Percentiles rank a stretch among this genome's conserved stretches.
phyloP scores from a whole-genome alignment of 2,888 invertebrate genomes.

The Athetis lepigone region DNA sequence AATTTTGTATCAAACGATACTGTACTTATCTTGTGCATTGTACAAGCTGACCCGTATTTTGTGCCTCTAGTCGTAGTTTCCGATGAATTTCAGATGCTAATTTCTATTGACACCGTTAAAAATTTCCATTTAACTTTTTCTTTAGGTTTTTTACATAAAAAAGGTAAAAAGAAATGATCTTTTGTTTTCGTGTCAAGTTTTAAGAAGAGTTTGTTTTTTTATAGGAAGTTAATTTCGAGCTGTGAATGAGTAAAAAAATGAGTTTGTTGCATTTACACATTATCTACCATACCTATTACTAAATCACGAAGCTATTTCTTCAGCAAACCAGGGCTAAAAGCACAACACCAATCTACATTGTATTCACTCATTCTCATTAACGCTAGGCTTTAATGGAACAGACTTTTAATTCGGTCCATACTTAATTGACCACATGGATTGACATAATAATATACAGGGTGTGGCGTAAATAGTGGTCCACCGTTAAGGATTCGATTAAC shows the following conservation, averaged over 20 bases:
- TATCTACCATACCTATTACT: conserved; percentile 49
- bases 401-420: conserved; percentile 81
- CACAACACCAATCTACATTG: conserved; percentile 71
- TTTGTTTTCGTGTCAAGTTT: conserved; percentile 13
- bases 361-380: conserved; percentile 73
- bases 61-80: conserved; percentile 61
- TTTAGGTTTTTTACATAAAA: conserved; percentile 21
- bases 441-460: no score
- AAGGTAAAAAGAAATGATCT: conserved; percentile 37
- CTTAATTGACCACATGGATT: conserved; percentile 88
- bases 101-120: conserved; percentile 21
- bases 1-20: conserved; percentile 38
- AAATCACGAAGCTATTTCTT: conserved; percentile 49
- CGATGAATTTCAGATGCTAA: conserved; percentile 34
- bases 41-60: conserved; percentile 48
- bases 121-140: conserved; percentile 48
- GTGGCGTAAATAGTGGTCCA: no score
- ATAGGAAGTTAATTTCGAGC: conserved; percentile 16
- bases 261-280: conserved; percentile 21
- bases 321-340: conserved; percentile 71
- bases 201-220: conserved; percentile 3
- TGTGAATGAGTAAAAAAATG: conserved; percentile 26
- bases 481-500: no score
- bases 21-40: conserved; percentile 44
- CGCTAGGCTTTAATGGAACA: conserved; percentile 79